Base-by-base conservation (phyloP, 2,113 vertebrate species). In the Geococcyx californianus region DNA sequence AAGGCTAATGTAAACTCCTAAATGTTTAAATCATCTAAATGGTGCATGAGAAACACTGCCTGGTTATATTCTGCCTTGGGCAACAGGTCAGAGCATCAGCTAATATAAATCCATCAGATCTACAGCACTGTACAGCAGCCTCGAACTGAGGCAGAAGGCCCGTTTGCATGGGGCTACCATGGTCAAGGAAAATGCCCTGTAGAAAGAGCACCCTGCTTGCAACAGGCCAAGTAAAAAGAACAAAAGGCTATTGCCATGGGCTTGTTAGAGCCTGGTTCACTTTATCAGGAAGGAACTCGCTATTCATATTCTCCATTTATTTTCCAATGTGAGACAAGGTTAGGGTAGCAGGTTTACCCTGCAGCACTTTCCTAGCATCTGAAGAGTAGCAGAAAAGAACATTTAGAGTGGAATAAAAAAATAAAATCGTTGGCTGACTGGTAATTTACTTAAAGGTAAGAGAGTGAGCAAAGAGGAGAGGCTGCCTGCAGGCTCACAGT, bases 1-100 rank as follows among this genome's bases (percentile, higher is more conserved):
- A 59, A 75, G 31, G 73, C 23, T 72, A 82, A 72, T 67, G 47
- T 66, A 87, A 90, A 80, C 52, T 59, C 74, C 45, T 83, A 58
- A 62, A 85, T 19, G 31, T 89, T 92, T 92, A 90, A 93, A 95
- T 94, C 72, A 62, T 78, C 76, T 81, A 78, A 92, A 91, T 79
- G 52, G 64, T 72, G 25, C 64, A 45, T 59, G 73, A 93, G 86
- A 84, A 84, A 33, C 1, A 0, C 49, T 81, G 52, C 31, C 56
- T 88, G 56, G 33, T 80, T 86, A 59, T 86, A 31, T 25, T 60
- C 69, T 63, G 56, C 79, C 77, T 68, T 4, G 1, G 34, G 88
- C 78, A 86, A 19, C 24, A 82, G 67, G 76, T 84, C 72, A 81
- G 79, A 90, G 16, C 56, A 29, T 38, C 56, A 89, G 38, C 52